phyloP scores from a whole-genome alignment of 2,113 vertebrate species.

The Picathartes gymnocephalus region DNA sequence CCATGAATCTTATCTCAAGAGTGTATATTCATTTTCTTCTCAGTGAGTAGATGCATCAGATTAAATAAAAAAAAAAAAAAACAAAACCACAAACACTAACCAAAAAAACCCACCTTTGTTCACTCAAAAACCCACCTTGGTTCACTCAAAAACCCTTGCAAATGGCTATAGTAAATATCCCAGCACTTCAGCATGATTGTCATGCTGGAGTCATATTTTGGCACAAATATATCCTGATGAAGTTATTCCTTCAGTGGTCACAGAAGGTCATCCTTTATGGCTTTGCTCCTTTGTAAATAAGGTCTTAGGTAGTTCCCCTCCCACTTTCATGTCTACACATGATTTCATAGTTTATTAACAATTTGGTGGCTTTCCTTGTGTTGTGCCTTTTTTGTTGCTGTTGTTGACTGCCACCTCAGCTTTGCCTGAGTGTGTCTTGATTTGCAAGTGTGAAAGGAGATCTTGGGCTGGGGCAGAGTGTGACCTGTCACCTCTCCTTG shows the following conservation, averaged over 20 bases:
- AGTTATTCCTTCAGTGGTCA: slow-evolving; percentile 38
- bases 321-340: background rate
- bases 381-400: background rate
- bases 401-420: background rate
- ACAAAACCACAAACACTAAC: background rate
- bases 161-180: background rate
- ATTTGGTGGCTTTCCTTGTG: background rate
- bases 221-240: background rate
- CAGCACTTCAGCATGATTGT: background rate
- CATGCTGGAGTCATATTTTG: background rate
- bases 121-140: background rate
- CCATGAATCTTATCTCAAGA: background rate
- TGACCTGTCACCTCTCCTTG: background rate
- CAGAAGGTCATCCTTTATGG: slow-evolving; percentile 52
- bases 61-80: background rate
- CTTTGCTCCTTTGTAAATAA: background rate
- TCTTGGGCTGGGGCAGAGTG: background rate
- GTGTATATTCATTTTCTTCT: background rate
- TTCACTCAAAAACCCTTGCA: background rate
- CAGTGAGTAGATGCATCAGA: background rate
- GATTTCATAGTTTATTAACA: background rate
- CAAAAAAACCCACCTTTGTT: background rate
- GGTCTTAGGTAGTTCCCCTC: background rate
- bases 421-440: background rate
- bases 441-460: background rate